Evolutionary conservation across 92 coral and sea anemone genomes (phyloP), one percentile per base, ranked within the genome.

Genomic region (Zoanthus sociatus): DNA sequence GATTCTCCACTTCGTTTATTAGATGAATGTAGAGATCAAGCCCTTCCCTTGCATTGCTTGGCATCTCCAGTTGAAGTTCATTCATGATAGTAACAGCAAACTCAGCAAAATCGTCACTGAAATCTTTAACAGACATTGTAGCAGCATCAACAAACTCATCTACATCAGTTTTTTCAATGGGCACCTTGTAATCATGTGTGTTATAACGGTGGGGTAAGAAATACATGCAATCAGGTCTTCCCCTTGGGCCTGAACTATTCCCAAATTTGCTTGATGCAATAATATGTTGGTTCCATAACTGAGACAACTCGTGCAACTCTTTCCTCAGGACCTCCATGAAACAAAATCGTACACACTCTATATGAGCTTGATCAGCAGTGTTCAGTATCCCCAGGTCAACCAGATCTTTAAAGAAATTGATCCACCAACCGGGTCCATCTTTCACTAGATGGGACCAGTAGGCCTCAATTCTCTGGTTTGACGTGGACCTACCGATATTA

Each of bases 341-440:
- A 54, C 92, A 84, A 89, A 84, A 89, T 58, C 92, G 78, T 21
- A 83, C 55, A 37, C 92, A 89, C 1, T 84, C 92, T 31, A 14
- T 3, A 33, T 84, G 92, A 33, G 51, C 89, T 64, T 54, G 79
- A 54, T 89, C 84, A 0, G 66, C 48, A 78, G 64, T 70, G 21
- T 86, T 78, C 26, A 78, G 73, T 14, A 86, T 16, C 15, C 79
- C 83, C 14, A 86, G 63, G 88, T 86, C 90, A 16, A 48, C 63
- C 69, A 90, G 33, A 90, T 90, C 90, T 74, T 90, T 90, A 61
- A 90, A 90, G 78, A 90, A 85, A 73, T 70, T 78, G 5, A 89
- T 79, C 92, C 90, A 90, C 89, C 92, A 90, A 17, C 89, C 75
- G 32, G 88, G 89, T 31, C 88, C 89, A 89, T 84, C 89, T 73